Evolutionary conservation across 2,888 invertebrate genomes (phyloP).

Genomic region (Sabellastarte sp.): DNA sequence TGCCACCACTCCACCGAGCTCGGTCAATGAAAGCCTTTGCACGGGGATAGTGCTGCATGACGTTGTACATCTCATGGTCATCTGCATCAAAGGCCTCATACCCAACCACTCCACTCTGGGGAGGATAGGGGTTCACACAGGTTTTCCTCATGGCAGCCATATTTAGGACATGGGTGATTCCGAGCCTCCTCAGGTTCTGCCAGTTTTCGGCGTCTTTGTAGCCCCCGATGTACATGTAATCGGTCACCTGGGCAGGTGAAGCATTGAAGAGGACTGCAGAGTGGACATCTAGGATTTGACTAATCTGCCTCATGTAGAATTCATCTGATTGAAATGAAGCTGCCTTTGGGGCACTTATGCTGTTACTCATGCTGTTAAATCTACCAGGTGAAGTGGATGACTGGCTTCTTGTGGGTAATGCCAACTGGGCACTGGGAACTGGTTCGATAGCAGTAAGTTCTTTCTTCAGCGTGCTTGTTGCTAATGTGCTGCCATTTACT

Average conservation of each 20-base stretch:
- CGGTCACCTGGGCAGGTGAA: constrained; percentile 7
- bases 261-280: not conserved
- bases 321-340: not conserved
- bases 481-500: not conserved
- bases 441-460: not conserved
- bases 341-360: not conserved
- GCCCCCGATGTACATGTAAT: constrained; percentile 15
- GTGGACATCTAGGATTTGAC: not conserved
- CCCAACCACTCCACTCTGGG: constrained; percentile 8
- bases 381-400: no score
- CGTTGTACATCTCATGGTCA: constrained; percentile 12
- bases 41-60: constrained; percentile 11
- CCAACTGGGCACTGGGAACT: not conserved
- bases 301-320: not conserved
- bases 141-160: constrained; percentile 5
- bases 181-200: constrained; percentile 2
- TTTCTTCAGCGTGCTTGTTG: no score
- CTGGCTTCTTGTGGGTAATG: not conserved
- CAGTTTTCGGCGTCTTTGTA: constrained; percentile 12
- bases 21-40: constrained; percentile 14
- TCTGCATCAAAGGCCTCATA: constrained; percentile 8
- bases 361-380: not conserved
- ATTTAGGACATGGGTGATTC: constrained; percentile 19
- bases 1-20: constrained; percentile 7
- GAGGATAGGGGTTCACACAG: constrained; percentile 9